Percentiles rank a stretch among this genome's conserved stretches.
These are phyloP conservation scores for Lerema accius DNA, from an alignment of 1,140 invertebrate genomes.

Conservation along the genomic window DNA sequence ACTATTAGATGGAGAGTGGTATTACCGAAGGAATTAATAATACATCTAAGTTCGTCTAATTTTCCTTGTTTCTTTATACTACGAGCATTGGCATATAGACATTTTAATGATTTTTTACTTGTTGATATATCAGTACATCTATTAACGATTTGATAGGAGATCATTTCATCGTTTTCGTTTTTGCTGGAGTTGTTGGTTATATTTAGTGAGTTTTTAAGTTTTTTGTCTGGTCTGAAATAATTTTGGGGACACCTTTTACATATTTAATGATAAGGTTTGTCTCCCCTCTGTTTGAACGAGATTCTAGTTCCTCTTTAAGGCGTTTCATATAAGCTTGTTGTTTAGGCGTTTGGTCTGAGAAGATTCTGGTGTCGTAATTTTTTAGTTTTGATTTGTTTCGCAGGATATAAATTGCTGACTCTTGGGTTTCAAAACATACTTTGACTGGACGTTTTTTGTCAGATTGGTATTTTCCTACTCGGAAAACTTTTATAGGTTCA, in stretches of 20 bases:
- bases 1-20: conserved; percentile 9
- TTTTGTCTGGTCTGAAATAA: conserved; percentile 20
- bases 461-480: conserved; percentile 29
- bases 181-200: conserved; percentile 6
- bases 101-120: conserved; percentile 9
- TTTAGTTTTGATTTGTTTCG: conserved; percentile 8
- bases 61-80: conserved; percentile 31
- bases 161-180: background rate
- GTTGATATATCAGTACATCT: conserved; percentile 7
- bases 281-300: conserved; percentile 23
- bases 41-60: conserved; percentile 29
- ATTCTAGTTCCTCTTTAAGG: conserved; percentile 30
- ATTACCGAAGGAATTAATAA: background rate
- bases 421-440: conserved; percentile 13
- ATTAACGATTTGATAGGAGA: conserved; percentile 9
- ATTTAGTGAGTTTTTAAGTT: too few relatives aligned
- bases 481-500: conserved; percentile 25
- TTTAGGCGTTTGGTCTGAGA: conserved; percentile 16
- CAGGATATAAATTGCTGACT: conserved; percentile 1
- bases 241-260: conserved; percentile 36
- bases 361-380: background rate
- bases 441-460: conserved; percentile 19
- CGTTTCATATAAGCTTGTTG: conserved; percentile 28
- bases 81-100: conserved; percentile 29
- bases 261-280: conserved; percentile 32